These are phyloP conservation scores for Ophion obscuratus DNA, from an alignment of 2,888 invertebrate genomes.

Conservation along the genomic window DNA sequence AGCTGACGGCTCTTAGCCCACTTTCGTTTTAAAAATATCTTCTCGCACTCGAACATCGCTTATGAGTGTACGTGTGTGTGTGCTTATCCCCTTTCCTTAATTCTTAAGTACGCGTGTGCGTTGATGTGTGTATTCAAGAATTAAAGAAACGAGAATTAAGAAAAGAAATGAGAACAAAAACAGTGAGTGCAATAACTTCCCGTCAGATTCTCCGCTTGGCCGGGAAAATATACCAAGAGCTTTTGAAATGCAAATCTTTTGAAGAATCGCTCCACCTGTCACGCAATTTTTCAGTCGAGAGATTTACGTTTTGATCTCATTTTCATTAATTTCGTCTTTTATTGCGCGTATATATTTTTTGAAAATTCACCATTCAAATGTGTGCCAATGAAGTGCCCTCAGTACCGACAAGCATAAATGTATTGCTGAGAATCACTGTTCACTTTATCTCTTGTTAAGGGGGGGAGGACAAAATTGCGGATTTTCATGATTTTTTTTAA, in stretches of 20 bases:
- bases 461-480: too few species aligned
- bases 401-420: too few species aligned
- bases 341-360: background rate
- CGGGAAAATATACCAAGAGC: constrained; percentile 26
- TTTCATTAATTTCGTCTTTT: constrained; percentile 21
- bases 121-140: constrained; percentile 20
- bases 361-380: background rate
- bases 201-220: background rate
- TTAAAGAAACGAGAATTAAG: constrained; percentile 9
- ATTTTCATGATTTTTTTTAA: too few species aligned
- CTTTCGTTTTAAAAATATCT: constrained; percentile 69
- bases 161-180: constrained; percentile 38
- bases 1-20: constrained; percentile 64
- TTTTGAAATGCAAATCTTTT: constrained; percentile 30
- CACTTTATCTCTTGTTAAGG: too few species aligned
- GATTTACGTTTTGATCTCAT: background rate
- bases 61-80: background rate
- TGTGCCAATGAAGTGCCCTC: too few species aligned
- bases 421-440: too few species aligned
- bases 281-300: constrained; percentile 13
- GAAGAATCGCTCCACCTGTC: constrained; percentile 24
- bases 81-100: constrained; percentile 11
- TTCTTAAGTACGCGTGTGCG: constrained; percentile 24
- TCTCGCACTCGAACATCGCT: constrained; percentile 32
- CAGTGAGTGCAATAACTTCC: constrained; percentile 44